phyloP scores from a whole-genome alignment of 2,888 invertebrate species.

The Harpagoxenus sublaevis region DNA sequence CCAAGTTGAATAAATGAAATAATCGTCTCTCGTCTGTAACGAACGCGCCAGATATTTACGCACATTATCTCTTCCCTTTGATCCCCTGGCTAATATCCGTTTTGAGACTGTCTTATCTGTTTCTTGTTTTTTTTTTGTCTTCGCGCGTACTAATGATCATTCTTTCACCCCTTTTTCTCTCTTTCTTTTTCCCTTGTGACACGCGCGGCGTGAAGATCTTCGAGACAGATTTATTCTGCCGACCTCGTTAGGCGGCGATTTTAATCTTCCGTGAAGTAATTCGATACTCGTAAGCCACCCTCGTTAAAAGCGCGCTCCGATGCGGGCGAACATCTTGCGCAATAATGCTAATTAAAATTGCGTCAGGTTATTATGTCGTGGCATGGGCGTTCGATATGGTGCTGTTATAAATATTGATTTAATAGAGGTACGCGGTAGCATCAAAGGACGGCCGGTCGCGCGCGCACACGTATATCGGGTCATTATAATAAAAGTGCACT shows the following conservation, averaged over 20 bases:
- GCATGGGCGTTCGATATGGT: background rate
- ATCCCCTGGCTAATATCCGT: slow-evolving; percentile 29
- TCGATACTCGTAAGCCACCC: slow-evolving; percentile 37
- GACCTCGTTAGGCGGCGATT: slow-evolving; percentile 44
- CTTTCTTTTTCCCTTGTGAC: background rate
- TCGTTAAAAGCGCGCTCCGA: slow-evolving; percentile 33
- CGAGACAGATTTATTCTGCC: slow-evolving; percentile 30
- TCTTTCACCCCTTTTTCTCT: background rate
- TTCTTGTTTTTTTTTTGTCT: background rate
- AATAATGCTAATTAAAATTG: slow-evolving; percentile 50
- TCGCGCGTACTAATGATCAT: slow-evolving; percentile 25
- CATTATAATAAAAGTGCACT: slow-evolving; percentile 22
- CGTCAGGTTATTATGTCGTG: slow-evolving; percentile 35
- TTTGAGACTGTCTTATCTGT: slow-evolving; percentile 6
- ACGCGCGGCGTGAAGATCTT: slow-evolving; percentile 33
- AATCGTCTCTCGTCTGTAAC: slow-evolving; percentile 27
- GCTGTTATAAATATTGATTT: slow-evolving; percentile 44
- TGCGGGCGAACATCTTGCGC: slow-evolving; percentile 25
- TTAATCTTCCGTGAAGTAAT: slow-evolving; percentile 48
- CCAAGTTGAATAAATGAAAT: slow-evolving; percentile 35
- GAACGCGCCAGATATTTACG: slow-evolving; percentile 39
- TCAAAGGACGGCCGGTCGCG: slow-evolving; percentile 6
- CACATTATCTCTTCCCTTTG: slow-evolving; percentile 28
- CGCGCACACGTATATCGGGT: background rate
- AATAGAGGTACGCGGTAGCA: slow-evolving; percentile 7